Base-by-base conservation (phyloP, 2,888 invertebrate genomes). In the Portevinia maculata region DNA sequence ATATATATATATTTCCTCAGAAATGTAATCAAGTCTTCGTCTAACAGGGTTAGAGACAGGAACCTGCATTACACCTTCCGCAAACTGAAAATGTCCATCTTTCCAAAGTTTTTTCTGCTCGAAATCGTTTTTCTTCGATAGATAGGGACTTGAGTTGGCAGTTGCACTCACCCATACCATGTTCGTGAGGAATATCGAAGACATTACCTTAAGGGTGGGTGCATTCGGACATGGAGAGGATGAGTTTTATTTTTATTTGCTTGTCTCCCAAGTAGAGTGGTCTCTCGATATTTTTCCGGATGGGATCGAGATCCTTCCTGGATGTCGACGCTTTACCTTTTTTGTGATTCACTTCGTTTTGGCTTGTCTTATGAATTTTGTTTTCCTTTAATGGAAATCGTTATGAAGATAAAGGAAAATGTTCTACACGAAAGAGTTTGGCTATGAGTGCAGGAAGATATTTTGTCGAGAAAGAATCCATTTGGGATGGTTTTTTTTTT, bases 251-350 rank as follows among this genome's bases (percentile, higher is more conserved):
- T 30, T 8, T 57, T 57, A n/a, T 57, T 24, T 24, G 24, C 46
- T 65, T 44, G 44, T 44, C 46, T 46, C 41, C 60, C 34, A 39
- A 67, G 60, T 48, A 76, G 59, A 78, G 78, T 62, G 67, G 71
- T 83, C 78, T 78, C 67, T 78, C 67, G 83, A 71, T 83, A 73
- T 78, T 83, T 78, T 78, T 73, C 67, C 83, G 67, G 78, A 62
- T 67, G 67, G 83, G 67, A 73, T 76, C 73, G 83, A 78, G 83
- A 83, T 76, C 76, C 70, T 74, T 75, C 41, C 79, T 70, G 64
- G 57, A 81, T 75, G 70, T 67, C 71, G 76, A 83, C 59, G 65
- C 53, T 60, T 76, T 39, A 24, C 9, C 15, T 60, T 39, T 41
- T 70, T 59, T 67, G 21, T 59, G 13, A 48, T 69, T 69, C 17